phyloP scores from a whole-genome alignment of 2,113 vertebrate species.

The Illadopsis cleaveri region DNA sequence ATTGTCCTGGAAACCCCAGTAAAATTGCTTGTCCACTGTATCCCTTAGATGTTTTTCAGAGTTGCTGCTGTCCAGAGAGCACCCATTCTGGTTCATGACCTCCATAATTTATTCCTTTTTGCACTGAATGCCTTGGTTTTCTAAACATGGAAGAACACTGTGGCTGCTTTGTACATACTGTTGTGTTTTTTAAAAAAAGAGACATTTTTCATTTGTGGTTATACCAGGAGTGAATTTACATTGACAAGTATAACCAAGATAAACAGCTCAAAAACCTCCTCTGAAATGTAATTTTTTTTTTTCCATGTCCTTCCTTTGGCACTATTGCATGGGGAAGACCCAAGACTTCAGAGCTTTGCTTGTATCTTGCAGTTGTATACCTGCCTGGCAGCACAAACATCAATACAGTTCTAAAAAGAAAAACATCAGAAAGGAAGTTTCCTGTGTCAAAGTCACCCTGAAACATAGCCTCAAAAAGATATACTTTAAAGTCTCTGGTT shows the following conservation, averaged over 20 bases:
- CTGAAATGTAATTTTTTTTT: neutral
- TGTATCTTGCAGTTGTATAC: neutral
- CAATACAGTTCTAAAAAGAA: neutral
- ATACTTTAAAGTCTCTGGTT: neutral
- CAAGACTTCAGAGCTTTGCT: neutral
- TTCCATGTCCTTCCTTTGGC: neutral
- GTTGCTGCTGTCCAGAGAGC: neutral
- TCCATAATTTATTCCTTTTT: slow-evolving; percentile 1
- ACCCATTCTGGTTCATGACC: neutral
- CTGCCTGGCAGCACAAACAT: neutral
- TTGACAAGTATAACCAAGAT: neutral
- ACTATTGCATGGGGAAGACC: neutral
- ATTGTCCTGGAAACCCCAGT: neutral
- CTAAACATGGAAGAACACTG: neutral
- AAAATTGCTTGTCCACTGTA: neutral
- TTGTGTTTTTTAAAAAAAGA: neutral
- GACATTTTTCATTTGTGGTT: neutral
- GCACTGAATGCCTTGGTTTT: neutral
- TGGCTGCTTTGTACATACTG: neutral
- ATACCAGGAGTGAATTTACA: neutral
- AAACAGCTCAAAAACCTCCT: neutral
- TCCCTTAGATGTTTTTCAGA: neutral
- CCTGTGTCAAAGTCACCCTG: neutral
- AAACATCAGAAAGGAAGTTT: neutral
- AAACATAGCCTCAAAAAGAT: neutral